Conservation (phyloP, 2,888 invertebrate species). For the Halictus quadricinctus region DNA sequence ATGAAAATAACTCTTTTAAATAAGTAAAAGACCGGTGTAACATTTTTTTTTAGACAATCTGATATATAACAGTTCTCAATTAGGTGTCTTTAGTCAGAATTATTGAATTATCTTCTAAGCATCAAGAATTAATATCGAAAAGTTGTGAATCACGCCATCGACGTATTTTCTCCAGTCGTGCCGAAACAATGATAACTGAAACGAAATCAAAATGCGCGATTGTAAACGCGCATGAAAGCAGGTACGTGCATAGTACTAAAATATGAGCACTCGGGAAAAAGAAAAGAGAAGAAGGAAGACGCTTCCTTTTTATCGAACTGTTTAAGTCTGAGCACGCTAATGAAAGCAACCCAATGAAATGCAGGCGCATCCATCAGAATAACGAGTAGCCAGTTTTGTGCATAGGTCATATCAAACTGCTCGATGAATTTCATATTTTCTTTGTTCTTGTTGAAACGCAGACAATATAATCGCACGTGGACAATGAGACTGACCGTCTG, state of each 20-base stretch:
- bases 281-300: slow-evolving; percentile 6
- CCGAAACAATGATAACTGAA: neutral
- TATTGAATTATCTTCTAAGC: no score
- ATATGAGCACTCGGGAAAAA: neutral
- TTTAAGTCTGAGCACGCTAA: slow-evolving; percentile 54
- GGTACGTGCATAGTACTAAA: slow-evolving; percentile 24
- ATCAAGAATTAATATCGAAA: no score
- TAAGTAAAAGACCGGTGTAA: no score
- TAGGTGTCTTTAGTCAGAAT: no score
- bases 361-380: slow-evolving; percentile 39
- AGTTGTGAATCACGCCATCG: slow-evolving; percentile 13
- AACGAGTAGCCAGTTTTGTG: slow-evolving; percentile 38
- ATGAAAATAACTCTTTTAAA: no score
- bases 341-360: slow-evolving; percentile 57
- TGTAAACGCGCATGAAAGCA: neutral
- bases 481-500: slow-evolving; percentile 2
- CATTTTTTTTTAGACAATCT: no score
- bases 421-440: slow-evolving; percentile 30
- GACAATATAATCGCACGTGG: neutral
- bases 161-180: slow-evolving; percentile 44
- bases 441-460: neutral
- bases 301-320: slow-evolving; percentile 33
- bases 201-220: slow-evolving; percentile 46
- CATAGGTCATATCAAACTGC: slow-evolving; percentile 7
- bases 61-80: no score